A percentile compares a stretch with the other conserved stretches of the same genome.
Evolutionary conservation across 1,140 invertebrate genomes (phyloP).

Genomic region (Colletes latitarsis): DNA sequence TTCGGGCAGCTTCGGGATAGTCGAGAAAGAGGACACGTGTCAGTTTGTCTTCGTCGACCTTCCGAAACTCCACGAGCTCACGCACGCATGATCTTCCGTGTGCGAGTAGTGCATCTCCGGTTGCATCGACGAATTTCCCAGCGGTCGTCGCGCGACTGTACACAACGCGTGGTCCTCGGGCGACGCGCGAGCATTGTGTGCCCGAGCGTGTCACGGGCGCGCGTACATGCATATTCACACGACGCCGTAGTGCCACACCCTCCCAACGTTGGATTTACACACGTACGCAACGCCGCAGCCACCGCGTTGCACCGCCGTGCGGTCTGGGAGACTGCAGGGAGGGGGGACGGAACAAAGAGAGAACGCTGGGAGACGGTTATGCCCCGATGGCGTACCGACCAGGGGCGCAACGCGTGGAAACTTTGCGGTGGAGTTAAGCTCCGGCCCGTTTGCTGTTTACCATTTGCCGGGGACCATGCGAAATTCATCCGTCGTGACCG

Average conservation of each 20-base stretch:
- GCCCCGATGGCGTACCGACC: not conserved
- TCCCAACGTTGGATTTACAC: constrained; percentile 62
- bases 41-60: no score
- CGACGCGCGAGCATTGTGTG: constrained; percentile 13
- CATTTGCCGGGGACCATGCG: constrained; percentile 63
- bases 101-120: no score
- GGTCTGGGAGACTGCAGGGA: no score
- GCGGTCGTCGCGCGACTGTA: constrained; percentile 3
- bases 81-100: no score
- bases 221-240: constrained; percentile 62
- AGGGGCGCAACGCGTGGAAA: constrained; percentile 55
- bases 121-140: constrained; percentile 45
- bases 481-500: constrained; percentile 68
- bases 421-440: constrained; percentile 66
- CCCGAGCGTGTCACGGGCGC: constrained; percentile 8
- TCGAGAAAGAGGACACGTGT: no score
- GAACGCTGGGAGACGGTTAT: not conserved
- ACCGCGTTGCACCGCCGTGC: constrained; percentile 55
- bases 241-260: constrained; percentile 63
- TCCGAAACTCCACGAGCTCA: no score
- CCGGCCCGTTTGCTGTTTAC: constrained; percentile 63
- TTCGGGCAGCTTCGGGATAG: no score
- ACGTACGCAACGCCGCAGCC: constrained; percentile 63
- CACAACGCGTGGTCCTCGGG: not conserved
- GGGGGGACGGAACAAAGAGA: not conserved